Evolutionary conservation across 2,888 invertebrate genomes (phyloP).

Genomic region (Caenorhabditis becei): DNA sequence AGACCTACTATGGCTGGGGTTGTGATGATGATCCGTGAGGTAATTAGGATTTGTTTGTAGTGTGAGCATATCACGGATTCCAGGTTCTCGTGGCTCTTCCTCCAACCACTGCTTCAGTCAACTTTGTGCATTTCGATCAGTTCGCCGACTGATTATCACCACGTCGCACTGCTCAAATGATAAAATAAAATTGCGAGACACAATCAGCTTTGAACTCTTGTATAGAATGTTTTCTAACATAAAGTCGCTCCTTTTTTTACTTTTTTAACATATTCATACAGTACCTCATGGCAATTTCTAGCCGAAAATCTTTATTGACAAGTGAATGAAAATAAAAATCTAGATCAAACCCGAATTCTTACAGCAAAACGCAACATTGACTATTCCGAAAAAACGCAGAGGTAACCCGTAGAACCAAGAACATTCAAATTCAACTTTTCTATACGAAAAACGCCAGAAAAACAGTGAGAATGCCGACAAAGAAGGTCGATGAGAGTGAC

Average conservation of each 20-base stretch:
- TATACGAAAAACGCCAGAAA: not conserved
- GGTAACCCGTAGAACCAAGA: not conserved
- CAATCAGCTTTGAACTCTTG: no score
- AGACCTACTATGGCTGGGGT: slow-evolving; percentile 57
- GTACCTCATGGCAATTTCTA: no score
- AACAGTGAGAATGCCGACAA: not conserved
- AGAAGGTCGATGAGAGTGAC: not conserved
- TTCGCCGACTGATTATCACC: not conserved
- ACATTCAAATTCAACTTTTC: not conserved
- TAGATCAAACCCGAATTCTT: no score
- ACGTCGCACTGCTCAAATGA: no score
- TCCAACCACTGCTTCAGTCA: not conserved
- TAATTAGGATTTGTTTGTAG: not conserved
- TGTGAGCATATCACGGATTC: not conserved
- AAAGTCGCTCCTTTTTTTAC: no score
- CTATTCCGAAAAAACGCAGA: not conserved
- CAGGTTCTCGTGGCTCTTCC: not conserved
- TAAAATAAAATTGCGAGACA: no score
- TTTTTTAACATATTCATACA: no score
- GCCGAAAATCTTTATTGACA: no score
- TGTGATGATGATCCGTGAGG: slow-evolving; percentile 50
- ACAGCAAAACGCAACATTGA: no score
- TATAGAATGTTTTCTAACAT: no score
- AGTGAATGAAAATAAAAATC: no score
- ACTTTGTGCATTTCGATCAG: not conserved